Base-by-base conservation (phyloP, 2,888 invertebrate genomes). In the Trilocha varians region DNA sequence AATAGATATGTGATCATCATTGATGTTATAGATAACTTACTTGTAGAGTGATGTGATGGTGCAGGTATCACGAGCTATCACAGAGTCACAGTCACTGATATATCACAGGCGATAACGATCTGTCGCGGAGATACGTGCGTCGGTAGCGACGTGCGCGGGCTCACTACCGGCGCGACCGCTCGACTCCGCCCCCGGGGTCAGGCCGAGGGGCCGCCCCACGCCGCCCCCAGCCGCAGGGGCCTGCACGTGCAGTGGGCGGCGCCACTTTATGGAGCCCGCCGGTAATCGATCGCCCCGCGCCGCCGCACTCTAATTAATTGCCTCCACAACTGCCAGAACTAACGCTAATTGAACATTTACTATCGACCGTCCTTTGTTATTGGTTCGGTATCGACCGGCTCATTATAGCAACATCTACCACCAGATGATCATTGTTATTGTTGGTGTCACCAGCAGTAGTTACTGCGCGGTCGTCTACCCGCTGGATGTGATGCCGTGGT, bases 101-200 rank as follows among this genome's bases (percentile, higher is more conserved):
- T 39, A 44, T 49, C 49, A 45, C 46, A 33, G 17, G 45, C 36
- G 32, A 52, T 47, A 60, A 57, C 47, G 43, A 48, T 46, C 46
- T 48, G 45, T 13, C 37, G 46, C 37, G 47, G 43, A 37, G 45
- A 46, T 60, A 59, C 73, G 72, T 69, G 66, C 53, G 57, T 38
- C 49, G 47, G 43, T 39, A 40, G 42, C 65, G 68, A 54, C 55
- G 62, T 61, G 62, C 68, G 65, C 66, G 72, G 62, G 62, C 52
- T 52, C 61, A 73, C 74, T 74, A 65, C 47, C 57, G 57, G 52
- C 40, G 44, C 45, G 46, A 49, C 54, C 48, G 45, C 49, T 44
- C 49, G 44, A 46, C 50, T 36, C 45, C 49, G 38, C 42, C 50
- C 54, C 47, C 50, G 3, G 3, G 11, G 47, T 47, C 46, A n/a